A percentile compares a stretch with the other conserved stretches of the same genome.
These are phyloP conservation scores for Eulimnadia texana DNA, from an alignment of 1,140 invertebrate species.

Conservation along the genomic window DNA sequence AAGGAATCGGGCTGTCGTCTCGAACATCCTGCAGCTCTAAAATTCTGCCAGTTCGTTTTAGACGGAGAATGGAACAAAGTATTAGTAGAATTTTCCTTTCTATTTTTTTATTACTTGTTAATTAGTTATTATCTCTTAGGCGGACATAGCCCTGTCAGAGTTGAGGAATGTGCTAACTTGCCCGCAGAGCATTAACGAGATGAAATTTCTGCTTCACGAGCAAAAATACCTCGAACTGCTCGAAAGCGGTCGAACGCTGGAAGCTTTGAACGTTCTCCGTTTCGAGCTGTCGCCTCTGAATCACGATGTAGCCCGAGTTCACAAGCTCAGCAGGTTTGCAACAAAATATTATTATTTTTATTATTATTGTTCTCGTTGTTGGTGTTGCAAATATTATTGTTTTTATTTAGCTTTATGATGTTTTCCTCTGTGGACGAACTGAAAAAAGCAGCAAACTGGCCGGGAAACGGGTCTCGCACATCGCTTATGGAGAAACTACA, in stretches of 20 bases:
- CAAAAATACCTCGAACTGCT: conserved; percentile 93
- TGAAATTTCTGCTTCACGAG: conserved; percentile 91
- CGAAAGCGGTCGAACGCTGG: conserved; percentile 76
- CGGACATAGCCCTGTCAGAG: conserved; percentile 57
- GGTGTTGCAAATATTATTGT: too few species aligned
- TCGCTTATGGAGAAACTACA: conserved; percentile 79
- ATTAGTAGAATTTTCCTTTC: background rate
- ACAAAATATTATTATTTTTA: too few species aligned
- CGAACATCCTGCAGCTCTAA: conserved; percentile 87
- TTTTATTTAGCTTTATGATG: conserved; percentile 75
- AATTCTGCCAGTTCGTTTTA: conserved; percentile 84
- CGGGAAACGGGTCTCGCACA: conserved; percentile 70
- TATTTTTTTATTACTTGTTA: background rate
- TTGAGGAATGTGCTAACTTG: conserved; percentile 59
- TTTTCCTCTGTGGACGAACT: conserved; percentile 56
- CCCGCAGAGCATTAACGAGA: conserved; percentile 62
- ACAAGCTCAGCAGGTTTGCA: conserved; percentile 50
- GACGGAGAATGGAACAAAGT: conserved; percentile 70
- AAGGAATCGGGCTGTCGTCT: conserved; percentile 84
- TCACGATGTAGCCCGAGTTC: conserved; percentile 82
- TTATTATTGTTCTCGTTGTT: too few species aligned
- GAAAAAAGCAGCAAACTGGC: conserved; percentile 45
- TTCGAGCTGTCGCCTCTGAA: conserved; percentile 88
- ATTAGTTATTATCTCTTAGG: conserved; percentile 18
- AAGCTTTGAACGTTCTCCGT: conserved; percentile 82